phyloP scores from a whole-genome alignment of 2,113 vertebrate genomes.

The Eulacestoma nigropectus region DNA sequence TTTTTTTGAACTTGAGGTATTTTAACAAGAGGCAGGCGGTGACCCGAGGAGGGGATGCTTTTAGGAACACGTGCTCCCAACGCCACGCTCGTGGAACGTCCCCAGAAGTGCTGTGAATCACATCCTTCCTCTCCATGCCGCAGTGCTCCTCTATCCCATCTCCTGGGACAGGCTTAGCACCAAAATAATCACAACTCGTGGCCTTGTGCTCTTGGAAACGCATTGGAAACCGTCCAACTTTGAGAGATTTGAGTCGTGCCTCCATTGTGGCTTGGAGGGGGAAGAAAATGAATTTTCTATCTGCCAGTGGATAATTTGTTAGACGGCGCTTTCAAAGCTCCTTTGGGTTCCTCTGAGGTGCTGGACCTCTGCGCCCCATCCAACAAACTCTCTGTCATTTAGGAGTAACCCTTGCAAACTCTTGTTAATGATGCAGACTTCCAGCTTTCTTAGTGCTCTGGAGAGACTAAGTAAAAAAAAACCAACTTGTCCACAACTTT shows the following conservation, averaged over 20 bases:
- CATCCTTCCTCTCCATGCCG: background rate
- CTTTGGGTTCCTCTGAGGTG: background rate
- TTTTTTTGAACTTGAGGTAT: background rate
- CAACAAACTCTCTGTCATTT: background rate
- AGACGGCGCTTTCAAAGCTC: background rate
- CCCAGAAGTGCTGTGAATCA: background rate
- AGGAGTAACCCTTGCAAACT: background rate
- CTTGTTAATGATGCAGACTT: background rate
- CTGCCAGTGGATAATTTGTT: background rate
- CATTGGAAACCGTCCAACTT: background rate
- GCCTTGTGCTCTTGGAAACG: background rate
- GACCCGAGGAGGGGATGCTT: background rate
- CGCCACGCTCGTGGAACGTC: rapidly evolving
- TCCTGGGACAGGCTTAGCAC: background rate
- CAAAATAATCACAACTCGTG: background rate
- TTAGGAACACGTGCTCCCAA: rapidly evolving
- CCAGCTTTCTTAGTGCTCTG: background rate
- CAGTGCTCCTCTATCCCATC: background rate
- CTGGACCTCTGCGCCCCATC: background rate
- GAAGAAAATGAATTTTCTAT: background rate
- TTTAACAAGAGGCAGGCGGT: background rate
- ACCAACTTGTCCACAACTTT: background rate
- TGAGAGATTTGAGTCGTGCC: background rate
- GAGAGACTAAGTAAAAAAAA: background rate
- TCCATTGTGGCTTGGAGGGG: background rate